These are phyloP conservation scores for Arctocebus calabarensis DNA, from an alignment of 2,797 vertebrate species.

Conservation along the genomic window DNA sequence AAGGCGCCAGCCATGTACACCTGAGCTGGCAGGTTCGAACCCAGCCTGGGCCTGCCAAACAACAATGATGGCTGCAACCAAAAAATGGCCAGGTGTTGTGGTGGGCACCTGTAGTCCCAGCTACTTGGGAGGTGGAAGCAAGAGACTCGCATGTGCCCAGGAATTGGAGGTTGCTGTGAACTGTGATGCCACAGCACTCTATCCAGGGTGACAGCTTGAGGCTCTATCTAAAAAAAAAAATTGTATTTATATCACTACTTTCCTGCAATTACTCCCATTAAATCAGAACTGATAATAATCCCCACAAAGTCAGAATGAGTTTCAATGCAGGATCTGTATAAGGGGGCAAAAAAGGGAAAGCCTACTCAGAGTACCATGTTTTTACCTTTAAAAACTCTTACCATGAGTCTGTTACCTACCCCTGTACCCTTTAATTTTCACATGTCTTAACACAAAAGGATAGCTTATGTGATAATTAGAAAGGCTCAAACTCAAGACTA, in stretches of 20 bases:
- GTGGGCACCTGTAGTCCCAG: too few species aligned
- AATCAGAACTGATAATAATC: neutral
- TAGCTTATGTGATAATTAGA: neutral
- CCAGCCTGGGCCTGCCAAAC: too few species aligned
- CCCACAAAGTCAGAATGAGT: neutral
- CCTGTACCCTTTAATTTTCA: neutral
- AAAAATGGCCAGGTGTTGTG: too few species aligned
- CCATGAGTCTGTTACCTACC: neutral
- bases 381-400: neutral
- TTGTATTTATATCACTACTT: neutral
- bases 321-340: neutral
- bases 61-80: too few species aligned
- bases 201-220: too few species aligned
- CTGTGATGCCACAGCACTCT: too few species aligned
- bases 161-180: too few species aligned
- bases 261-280: neutral
- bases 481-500: neutral
- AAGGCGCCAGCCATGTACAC: too few species aligned
- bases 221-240: neutral
- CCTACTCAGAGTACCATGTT: neutral
- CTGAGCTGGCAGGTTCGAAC: too few species aligned
- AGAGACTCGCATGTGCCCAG: too few species aligned
- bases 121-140: too few species aligned
- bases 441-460: neutral
- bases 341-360: neutral